phyloP scores from a whole-genome alignment of 2,797 vertebrate genomes.

The Crax fasciolata region DNA sequence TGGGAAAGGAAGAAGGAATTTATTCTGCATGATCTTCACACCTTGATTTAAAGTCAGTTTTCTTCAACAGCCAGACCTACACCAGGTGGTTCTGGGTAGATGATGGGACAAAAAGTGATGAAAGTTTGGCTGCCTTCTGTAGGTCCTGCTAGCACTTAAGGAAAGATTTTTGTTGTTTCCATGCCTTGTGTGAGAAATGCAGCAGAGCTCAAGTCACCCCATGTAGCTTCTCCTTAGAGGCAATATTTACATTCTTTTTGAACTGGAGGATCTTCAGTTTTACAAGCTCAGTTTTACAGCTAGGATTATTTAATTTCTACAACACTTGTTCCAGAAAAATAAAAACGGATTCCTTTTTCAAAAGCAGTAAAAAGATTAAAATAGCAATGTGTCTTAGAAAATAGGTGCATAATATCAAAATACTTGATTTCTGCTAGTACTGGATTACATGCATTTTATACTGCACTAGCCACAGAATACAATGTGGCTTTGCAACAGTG shows the following conservation, averaged over 20 bases:
- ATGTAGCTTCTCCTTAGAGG: neutral
- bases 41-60: neutral
- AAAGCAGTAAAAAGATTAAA: neutral
- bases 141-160: neutral
- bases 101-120: neutral
- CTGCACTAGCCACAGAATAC: neutral
- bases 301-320: neutral
- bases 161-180: neutral
- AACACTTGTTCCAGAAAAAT: neutral
- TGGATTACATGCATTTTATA: neutral
- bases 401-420: neutral
- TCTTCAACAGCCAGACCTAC: neutral
- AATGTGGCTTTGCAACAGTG: neutral
- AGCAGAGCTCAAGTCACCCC: neutral
- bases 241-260: conserved; percentile 2
- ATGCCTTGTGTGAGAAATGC: neutral
- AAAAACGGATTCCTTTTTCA: neutral
- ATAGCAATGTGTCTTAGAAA: neutral
- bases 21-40: neutral
- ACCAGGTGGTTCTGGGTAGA: neutral
- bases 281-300: neutral
- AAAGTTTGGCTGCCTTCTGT: neutral
- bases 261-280: neutral
- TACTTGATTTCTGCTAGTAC: neutral
- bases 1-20: neutral